A percentile compares a stretch with the other conserved stretches of the same genome.
phyloP scores from a whole-genome alignment of 2,888 invertebrate species.

The Ceriagrion tenellum region DNA sequence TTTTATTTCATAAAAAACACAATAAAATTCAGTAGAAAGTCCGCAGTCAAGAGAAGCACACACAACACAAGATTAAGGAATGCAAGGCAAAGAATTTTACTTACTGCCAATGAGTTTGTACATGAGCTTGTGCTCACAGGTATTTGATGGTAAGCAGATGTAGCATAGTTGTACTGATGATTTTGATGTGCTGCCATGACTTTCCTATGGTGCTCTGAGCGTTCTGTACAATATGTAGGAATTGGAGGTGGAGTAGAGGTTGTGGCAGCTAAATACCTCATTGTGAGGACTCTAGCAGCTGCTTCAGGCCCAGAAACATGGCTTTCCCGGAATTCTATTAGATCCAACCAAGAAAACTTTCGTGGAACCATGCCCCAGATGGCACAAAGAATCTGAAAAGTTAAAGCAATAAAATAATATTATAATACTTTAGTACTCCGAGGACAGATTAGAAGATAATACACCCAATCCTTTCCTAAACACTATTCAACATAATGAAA shows the following conservation, averaged over 20 bases:
- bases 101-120: conserved; percentile 45
- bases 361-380: conserved; percentile 60
- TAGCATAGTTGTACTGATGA: conserved; percentile 45
- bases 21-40: background rate
- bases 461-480: too few species aligned
- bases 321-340: conserved; percentile 82
- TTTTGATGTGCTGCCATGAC: conserved; percentile 23
- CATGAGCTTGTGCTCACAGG: conserved; percentile 15
- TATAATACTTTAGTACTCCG: too few species aligned
- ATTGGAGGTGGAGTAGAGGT: conserved; percentile 21
- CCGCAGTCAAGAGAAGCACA: background rate
- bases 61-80: background rate
- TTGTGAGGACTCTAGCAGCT: conserved; percentile 72
- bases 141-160: conserved; percentile 37
- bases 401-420: too few species aligned
- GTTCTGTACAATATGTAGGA: conserved; percentile 18
- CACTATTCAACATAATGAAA: too few species aligned
- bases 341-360: conserved; percentile 83
- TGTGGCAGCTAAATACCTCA: conserved; percentile 52
- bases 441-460: too few species aligned
- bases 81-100: background rate
- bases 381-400: conserved; percentile 67
- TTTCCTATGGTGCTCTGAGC: conserved; percentile 48
- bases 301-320: conserved; percentile 80
- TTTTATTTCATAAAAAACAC: too few species aligned